Conservation (phyloP, 1,140 invertebrate species). For the Carposina sasakii region DNA sequence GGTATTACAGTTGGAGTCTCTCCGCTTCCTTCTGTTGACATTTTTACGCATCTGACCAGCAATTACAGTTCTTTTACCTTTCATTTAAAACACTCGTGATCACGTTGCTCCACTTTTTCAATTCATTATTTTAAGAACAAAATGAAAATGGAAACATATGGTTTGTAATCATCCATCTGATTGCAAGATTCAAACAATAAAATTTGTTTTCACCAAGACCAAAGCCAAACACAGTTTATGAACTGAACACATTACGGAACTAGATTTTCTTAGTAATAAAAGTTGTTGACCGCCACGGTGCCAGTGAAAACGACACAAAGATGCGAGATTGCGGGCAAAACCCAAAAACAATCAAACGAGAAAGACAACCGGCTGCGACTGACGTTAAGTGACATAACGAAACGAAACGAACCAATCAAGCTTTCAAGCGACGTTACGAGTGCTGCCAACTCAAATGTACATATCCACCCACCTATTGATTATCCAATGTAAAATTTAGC, state of each 20-base stretch:
- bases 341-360: constrained; percentile 35
- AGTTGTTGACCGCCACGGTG: constrained; percentile 41
- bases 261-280: too few species aligned
- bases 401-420: too few species aligned
- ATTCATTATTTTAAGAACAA: constrained; percentile 28
- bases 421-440: too few species aligned
- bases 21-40: constrained; percentile 73
- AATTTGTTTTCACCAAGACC: constrained; percentile 7
- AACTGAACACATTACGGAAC: too few species aligned
- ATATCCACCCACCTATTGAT: too few species aligned
- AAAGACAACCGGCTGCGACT: constrained; percentile 28
- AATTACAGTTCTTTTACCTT: constrained; percentile 39
- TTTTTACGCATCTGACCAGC: constrained; percentile 69
- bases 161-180: constrained; percentile 51
- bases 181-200: constrained; percentile 27
- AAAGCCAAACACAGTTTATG: constrained; percentile 19
- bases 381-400: too few species aligned
- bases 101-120: constrained; percentile 13
- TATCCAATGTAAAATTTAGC: too few species aligned
- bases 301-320: constrained; percentile 37
- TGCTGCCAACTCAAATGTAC: too few species aligned
- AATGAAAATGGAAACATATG: constrained; percentile 58
- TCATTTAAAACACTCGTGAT: constrained; percentile 57
- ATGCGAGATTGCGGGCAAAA: constrained; percentile 42
- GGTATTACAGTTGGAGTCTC: constrained; percentile 64